Base-by-base conservation (phyloP, 2,888 invertebrate genomes). In the Dasysyrphus albostriatus region DNA sequence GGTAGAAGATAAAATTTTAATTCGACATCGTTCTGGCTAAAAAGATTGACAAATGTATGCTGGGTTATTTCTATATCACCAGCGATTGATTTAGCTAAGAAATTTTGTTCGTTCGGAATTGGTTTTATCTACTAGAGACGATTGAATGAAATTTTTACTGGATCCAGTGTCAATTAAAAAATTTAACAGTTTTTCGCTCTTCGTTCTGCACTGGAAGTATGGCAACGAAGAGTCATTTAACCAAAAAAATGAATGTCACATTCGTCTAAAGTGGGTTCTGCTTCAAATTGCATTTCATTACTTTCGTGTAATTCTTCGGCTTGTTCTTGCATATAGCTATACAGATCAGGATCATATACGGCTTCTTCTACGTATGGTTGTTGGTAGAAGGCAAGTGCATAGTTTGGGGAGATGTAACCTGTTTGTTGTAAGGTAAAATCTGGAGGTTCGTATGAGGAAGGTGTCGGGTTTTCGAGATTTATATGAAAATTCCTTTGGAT, bases 211-310 rank as follows among this genome's bases (percentile, higher is more conserved):
- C 47, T 47, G 16, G 16, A 47, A 47, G 3, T 47, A 47, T 47
- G 47, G 73, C n/a, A 73, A 47, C 19, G 61, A 73, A 54, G 73
- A 73, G 63, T 59, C 59, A 9, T 42, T 59, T 74, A 74, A 8
- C 34, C 78, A 69, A 78, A 83, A 83, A 78, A 83, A 74, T 76
- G 2, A 39, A 70, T 61, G 34, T 74, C 75, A 19, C 29, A 72
- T 32, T 37, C 63, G 8, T 16, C 47, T 2, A 37, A 10, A 12
- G 12, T 51, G 16, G 47, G 47, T 47, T 69, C 69, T 49, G 49
- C 29, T 8, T 61, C 56, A 9, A 24, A 37, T 67, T 44, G 32
- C 16, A 14, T 19, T 59, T 73, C 47, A 9, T 59, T 10, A 12
- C 39, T 7, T 9, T 44, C 39, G 32, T 16, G 9, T 12, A 9